Evolutionary conservation across 2,113 vertebrate species (phyloP), one percentile per base, ranked within the genome.

Genomic region (Progne subis): DNA sequence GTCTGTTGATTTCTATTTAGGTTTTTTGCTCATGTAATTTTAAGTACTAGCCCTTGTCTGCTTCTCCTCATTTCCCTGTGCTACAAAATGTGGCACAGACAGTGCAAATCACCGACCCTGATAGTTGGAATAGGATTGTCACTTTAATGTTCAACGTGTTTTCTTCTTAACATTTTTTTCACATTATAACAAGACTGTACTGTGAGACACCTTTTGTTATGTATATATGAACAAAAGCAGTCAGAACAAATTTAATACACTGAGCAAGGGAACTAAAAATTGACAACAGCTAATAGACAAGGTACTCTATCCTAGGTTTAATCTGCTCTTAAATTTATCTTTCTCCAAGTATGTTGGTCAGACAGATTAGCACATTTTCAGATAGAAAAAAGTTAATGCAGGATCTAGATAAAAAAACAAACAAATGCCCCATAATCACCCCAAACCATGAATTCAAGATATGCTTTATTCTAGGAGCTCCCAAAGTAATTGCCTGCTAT

Each of bases 211-310:
- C 60, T 94, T 96, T 96, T 96, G 88, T 97, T 95, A 93, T 86
- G 82, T 94, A 96, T 86, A 90, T 95, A 88, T 39, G 85, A 96
- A 94, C 84, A 95, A 95, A 90, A 96, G 87, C 82, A 96, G 77
- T 96, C 92, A 92, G 82, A 97, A 93, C 80, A 94, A 88, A 97
- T 96, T 92, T 92, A 59, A 65, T 37, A 53, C 72, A 81, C 41
- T 75, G 72, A 82, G 67, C 65, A 85, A 88, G 87, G 76, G 71
- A 94, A 92, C 72, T 47, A 53, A 76, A 74, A 95, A 39, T 50
- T 88, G 88, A 91, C 81, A 96, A 94, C 81, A 92, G 76, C 52
- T 82, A 86, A 94, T 14, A 95, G 88, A 72, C 49, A 88, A 83
- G 71, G 28, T 67, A 41, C 8, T 65, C 39, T 64, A 19, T 12